Base-by-base conservation (phyloP, 2,888 invertebrate genomes). In the Hydrotaea diabolus region DNA sequence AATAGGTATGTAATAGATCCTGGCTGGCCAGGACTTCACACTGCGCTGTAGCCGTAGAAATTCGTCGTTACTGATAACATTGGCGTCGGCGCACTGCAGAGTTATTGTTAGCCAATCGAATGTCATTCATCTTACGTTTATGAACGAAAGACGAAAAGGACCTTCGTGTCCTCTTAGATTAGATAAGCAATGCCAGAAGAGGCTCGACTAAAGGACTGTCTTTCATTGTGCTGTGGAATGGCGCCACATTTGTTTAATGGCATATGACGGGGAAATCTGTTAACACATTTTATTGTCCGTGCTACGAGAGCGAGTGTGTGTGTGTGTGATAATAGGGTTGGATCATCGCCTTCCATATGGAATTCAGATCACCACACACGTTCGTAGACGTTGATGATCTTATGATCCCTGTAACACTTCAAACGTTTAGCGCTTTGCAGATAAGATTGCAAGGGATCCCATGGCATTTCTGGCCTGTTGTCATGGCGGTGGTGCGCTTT, bases 41-140 rank as follows among this genome's bases (percentile, higher is more conserved):
- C 36, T 21, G 39, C 26, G 59, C 2, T 59, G 59, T 69, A 13
- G 21, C 26, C n/a, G 13, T 15, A 15, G 39, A 39, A 82, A 26
- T 36, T 59, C 59, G 26, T 39, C 59, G 57, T 39, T 46, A 69
- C 26, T 69, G 82, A 77, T 85, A 82, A 74, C 19, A 71, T 73
- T 85, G 85, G 85, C 85, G 85, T 79, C 85, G 36, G 23, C 53
- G 59, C 62, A 59, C 77, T 74, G 72, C 59, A 8, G 62, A 64
- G 82, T 73, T 81, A 82, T 82, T 82, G 79, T 82, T 77, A 77
- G 76, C 82, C 43, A 74, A 82, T 69, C 73, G 57, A 66, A 79
- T 78, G 78, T 84, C 78, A 84, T 84, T 81, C 59, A 74, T 72
- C n/a, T n/a, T n/a, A 66, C 73, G 64, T 76, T 80, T 62, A 36